Evolutionary conservation across 2,888 invertebrate genomes (phyloP), one percentile per base, ranked within the genome.

Genomic region (Tricholauxania praeusta): DNA sequence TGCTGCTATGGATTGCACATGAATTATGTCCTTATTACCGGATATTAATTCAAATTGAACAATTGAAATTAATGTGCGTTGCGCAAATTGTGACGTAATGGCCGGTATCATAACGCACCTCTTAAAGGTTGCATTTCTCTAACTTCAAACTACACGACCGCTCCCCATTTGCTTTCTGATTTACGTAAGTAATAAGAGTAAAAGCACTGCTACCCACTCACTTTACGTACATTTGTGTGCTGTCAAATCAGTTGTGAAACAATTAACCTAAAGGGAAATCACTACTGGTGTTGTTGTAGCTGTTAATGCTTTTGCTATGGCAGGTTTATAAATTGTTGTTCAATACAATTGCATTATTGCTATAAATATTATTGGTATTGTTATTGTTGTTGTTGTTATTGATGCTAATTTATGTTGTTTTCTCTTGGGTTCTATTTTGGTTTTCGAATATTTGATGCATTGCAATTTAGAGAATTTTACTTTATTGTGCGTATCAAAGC

Each of bases 1-100:
- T 10, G 7, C 1, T 39, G 39, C 39, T 4, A 2, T 39, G 10
- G 10, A 39, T 19, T 63, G 47, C 19, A 39, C 63, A 47, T 63
- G 63, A 63, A 63, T 63, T 17, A 63, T 47, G 63, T 63, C 63
- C 63, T 63, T 47, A 63, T 63, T 63, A 39, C 63, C 19, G 47
- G 48, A 63, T 65, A 65, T 47, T 55, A 67, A 67, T 47, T 67
- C 67, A 57, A 67, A 55, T n/a, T 22, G 47, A 67, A 57, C 55
- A 57, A 57, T 67, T 67, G 53, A 67, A 55, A 67, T 67, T 32
- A 67, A 67, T 67, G 67, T 53, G 55, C 12, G 55, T 12, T 15
- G 55, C 17, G 12, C n/a, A 8, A n/a, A 19, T n/a, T 17, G 22
- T 17, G 17, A 55, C 3, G 55, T 17, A n/a, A 3, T n/a, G 19